Base-by-base conservation (phyloP, 2,888 invertebrate species). In the Catocala nupta region DNA sequence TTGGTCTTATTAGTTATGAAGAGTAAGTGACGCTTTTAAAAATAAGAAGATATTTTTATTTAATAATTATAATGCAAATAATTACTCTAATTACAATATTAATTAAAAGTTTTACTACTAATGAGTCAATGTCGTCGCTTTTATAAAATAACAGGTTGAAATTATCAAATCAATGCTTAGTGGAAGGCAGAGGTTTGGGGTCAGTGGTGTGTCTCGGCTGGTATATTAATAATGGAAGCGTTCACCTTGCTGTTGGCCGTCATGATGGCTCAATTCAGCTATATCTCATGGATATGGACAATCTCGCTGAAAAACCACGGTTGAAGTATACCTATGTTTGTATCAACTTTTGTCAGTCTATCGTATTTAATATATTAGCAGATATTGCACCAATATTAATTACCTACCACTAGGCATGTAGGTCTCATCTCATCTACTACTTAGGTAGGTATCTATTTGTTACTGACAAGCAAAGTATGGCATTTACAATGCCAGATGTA, bases 1-100 rank as follows among this genome's bases (percentile, higher is more conserved):
- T 99, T 56, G 98, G 99, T 73, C 95, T 98, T 10, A 96, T 97
- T 64, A 66, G 88, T 73, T 90, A 94, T 47, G 94, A 95, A 81
- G 93, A 92, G 96, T 95, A 87, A 82, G 87, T 84, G 25, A 25
- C 25, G 25, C 25, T 25, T 3, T 25, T 25, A 25, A 4, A 25
- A 25, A 25, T 25, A 25, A 25, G 25, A 25, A 25, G 3, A 25
- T 25, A 16, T 16, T 16, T 16, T 16, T 16, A 25, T 25, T 25
- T 25, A 25, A 25, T 25, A 3, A 25, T 25, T 25, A 25, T 25
- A 25, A 25, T 25, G 25, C 25, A 25, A 25, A 25, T 25, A 2
- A 25, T 25, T 25, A 25, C 25, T 25, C 4, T 25, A 25, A 3
- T 25, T 25, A 25, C 25, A 25, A 25, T 3, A 25, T 25, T 25